A percentile compares a stretch with the other conserved stretches of the same genome.
Conservation (phyloP, 2,113 vertebrate species). For the Epinephelus cyanopodus region DNA sequence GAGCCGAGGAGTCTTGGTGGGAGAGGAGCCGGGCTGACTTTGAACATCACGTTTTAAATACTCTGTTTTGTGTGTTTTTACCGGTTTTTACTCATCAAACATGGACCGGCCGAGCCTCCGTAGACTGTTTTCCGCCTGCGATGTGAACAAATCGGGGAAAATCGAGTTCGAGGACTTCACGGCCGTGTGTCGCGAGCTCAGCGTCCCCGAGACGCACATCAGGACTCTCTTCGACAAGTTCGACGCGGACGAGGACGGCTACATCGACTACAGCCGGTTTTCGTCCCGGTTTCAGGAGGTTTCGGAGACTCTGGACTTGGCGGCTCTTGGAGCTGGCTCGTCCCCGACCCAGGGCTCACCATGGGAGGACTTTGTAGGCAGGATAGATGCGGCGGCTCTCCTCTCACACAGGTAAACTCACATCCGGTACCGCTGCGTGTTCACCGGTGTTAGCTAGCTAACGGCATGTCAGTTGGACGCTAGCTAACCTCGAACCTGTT, state of each 20-base stretch:
- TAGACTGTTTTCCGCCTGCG: slow-evolving; percentile 85
- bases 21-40: background rate
- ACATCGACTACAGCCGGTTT: slow-evolving; percentile 83
- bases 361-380: slow-evolving; percentile 82
- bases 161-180: slow-evolving; percentile 86
- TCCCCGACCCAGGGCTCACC: slow-evolving; percentile 3
- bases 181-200: slow-evolving; percentile 82
- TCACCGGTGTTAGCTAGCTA: background rate
- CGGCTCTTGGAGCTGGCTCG: slow-evolving; percentile 41
- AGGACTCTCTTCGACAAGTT: slow-evolving; percentile 81
- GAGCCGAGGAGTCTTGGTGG: background rate
- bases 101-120: slow-evolving; percentile 75
- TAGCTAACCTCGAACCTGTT: too few relatives aligned
- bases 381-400: slow-evolving; percentile 66
- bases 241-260: slow-evolving; percentile 79
- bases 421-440: background rate
- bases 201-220: slow-evolving; percentile 75
- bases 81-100: background rate
- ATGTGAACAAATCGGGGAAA: slow-evolving; percentile 83
- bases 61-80: background rate
- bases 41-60: background rate
- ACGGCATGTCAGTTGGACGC: background rate
- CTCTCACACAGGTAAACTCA: slow-evolving; percentile 79
- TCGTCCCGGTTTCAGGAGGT: slow-evolving; percentile 82
- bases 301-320: slow-evolving; percentile 78